These are phyloP conservation scores for Galerucella calmariensis DNA, from an alignment of 2,888 invertebrate genomes.

Conservation along the genomic window DNA sequence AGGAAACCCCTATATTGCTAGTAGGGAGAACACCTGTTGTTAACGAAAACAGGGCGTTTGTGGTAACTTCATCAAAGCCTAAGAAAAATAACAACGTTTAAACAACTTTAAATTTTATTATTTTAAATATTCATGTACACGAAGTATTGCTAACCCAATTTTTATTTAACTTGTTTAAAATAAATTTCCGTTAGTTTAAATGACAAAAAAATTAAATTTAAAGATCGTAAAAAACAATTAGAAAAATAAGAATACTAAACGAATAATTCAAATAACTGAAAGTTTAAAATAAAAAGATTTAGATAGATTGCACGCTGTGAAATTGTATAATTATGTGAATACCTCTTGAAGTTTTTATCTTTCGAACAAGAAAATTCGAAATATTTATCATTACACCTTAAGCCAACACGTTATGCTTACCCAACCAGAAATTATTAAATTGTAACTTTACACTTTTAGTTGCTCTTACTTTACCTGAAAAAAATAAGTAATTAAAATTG, in stretches of 20 bases:
- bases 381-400: conserved; percentile 2
- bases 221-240: neutral
- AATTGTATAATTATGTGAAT: conserved; percentile 18
- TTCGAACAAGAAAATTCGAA: conserved; percentile 1
- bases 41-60: too few relatives aligned
- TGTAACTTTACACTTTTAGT: neutral
- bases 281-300: neutral
- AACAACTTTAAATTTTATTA: too few relatives aligned
- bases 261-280: neutral
- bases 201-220: neutral
- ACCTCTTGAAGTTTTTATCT: conserved; percentile 8
- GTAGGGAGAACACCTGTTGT: too few relatives aligned
- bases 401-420: conserved; percentile 7
- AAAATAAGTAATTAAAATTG: neutral
- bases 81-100: too few relatives aligned
- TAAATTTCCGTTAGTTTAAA: neutral
- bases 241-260: neutral
- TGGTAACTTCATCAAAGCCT: too few relatives aligned
- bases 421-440: conserved; percentile 12
- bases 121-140: too few relatives aligned
- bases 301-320: conserved; percentile 1
- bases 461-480: neutral
- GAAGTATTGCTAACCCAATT: neutral
- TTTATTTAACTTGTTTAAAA: neutral
- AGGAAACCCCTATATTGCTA: too few relatives aligned